Base-by-base conservation (phyloP, 1,140 invertebrate genomes). In the Drosophila nigromelanica region DNA sequence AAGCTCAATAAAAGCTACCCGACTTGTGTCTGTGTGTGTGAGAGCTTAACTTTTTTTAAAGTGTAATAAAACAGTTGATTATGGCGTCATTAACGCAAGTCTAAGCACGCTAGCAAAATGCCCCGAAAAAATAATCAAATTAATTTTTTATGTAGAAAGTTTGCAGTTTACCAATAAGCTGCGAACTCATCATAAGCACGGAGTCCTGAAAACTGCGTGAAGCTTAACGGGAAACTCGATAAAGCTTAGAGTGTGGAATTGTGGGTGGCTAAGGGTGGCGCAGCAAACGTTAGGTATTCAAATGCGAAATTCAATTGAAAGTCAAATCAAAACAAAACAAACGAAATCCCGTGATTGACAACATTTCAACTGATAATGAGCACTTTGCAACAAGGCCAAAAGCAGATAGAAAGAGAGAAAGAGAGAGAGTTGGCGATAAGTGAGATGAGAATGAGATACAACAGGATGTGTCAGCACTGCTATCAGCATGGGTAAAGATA, bases 111-210 rank as follows among this genome's bases (percentile, higher is more conserved):
- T 60, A 40, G 52, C 33, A 51, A 68, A 55, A 67, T 60, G 47
- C 50, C 35, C 45, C 11, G 18, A 55, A 66, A 62, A 82, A 80
- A 86, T 78, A 87, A 89, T 87, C 76, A 86, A 86, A 86, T 86
- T 87, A 86, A 89, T 86, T 86, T 86, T 86, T 86, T 87, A 87
- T 86, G 83, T 79, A 35, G n/a, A 87, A 86, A 86, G 75, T 86
- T 86, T 78, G 79, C 71, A 76, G 52, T 86, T 82, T 73, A 52
- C 78, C 83, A 87, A 86, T 86, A 76, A 76, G 40, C 15, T 6
- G 40, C 18, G 61, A 62, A 68, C 81, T 81, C 78, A 82, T 87
- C 78, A 86, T 86, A 86, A 87, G 75, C 80, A 55, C 71, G 45
- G 40, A 75, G 75, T 61, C 58, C 56, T 63, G 67, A 43, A 52